phyloP scores from a whole-genome alignment of 2,113 vertebrate species.

The Machaerirhynchus nigripectus region DNA sequence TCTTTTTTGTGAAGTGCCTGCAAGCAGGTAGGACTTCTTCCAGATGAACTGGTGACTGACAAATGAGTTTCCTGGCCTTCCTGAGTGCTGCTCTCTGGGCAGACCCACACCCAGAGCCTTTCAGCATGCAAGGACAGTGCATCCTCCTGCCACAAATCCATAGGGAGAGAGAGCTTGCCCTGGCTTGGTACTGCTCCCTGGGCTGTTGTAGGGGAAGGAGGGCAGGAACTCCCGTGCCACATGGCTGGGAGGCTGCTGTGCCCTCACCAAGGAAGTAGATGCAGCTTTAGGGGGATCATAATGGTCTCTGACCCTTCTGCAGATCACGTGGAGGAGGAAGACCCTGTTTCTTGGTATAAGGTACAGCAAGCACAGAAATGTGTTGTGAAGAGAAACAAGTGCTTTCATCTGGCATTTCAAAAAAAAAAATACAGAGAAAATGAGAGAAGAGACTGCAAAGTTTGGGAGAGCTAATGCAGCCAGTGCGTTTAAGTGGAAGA shows the following conservation, averaged over 20 bases:
- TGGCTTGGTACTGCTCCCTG: background rate
- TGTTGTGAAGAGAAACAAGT: background rate
- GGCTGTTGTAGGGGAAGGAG: background rate
- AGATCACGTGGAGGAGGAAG: background rate
- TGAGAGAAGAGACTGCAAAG: background rate
- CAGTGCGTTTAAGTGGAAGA: background rate
- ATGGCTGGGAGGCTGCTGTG: background rate
- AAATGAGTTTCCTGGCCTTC: background rate
- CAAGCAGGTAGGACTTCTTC: background rate
- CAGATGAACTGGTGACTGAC: background rate
- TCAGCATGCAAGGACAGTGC: accelerated
- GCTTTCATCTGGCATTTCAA: background rate
- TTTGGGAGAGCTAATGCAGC: background rate
- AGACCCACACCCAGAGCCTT: accelerated
- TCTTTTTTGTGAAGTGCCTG: background rate
- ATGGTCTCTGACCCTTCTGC: background rate
- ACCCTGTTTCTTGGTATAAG: background rate
- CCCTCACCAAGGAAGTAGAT: accelerated
- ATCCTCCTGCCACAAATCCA: background rate
- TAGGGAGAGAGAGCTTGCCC: background rate
- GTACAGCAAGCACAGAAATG: background rate
- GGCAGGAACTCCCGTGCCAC: accelerated
- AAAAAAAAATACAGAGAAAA: background rate
- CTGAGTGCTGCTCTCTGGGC: background rate
- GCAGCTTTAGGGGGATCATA: background rate